Conservation (phyloP, 2,113 vertebrate genomes). For the Thomomys bottae region DNA sequence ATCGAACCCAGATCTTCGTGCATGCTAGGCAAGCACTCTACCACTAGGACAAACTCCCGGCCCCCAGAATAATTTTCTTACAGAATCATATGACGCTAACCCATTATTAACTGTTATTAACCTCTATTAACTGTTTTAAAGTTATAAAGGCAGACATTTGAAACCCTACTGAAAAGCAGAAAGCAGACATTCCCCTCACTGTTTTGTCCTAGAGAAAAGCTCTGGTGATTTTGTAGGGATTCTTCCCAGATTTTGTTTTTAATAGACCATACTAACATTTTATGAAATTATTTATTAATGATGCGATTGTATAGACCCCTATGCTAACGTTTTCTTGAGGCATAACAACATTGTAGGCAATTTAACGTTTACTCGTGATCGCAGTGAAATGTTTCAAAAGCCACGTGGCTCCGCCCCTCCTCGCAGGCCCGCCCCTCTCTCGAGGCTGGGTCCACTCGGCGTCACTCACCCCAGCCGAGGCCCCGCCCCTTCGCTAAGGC, state of each 20-base stretch:
- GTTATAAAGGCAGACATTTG: slow-evolving; percentile 6
- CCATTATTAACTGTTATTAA: too few relatives aligned
- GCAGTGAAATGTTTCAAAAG: neutral
- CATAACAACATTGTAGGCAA: neutral
- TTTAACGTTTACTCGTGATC: neutral
- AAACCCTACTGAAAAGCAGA: neutral
- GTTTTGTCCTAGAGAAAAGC: neutral
- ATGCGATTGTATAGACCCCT: neutral
- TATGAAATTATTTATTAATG: neutral
- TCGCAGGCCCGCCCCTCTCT: too few relatives aligned
- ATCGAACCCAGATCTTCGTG: too few relatives aligned
- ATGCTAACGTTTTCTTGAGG: neutral
- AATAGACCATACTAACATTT: neutral
- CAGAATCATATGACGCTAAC: too few relatives aligned
- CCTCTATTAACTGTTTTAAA: neutral
- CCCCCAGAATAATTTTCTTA: too few relatives aligned
- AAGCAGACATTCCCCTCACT: neutral
- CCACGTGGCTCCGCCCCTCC: accelerated
- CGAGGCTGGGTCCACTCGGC: too few relatives aligned
- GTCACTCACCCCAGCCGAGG: too few relatives aligned
- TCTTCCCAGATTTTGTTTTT: neutral
- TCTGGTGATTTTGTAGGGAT: neutral
- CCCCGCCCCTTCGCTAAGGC: neutral
- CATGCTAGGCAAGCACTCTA: too few relatives aligned
- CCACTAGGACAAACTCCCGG: too few relatives aligned